Evolutionary conservation across 2,797 vertebrate species (phyloP).

Genomic region (Leucoraja ocellata): DNA sequence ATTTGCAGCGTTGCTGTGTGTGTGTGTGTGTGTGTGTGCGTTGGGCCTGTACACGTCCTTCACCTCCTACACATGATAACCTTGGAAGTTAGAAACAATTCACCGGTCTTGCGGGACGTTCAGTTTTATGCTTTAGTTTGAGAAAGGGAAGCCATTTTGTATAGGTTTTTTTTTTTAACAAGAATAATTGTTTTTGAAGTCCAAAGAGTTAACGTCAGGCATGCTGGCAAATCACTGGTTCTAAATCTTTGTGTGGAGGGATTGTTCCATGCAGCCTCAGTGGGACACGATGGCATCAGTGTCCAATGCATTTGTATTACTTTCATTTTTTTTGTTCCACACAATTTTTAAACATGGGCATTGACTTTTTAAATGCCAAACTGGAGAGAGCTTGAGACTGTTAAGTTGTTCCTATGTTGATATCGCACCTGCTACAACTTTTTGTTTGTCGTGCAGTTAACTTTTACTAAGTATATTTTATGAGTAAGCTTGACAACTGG

Average conservation of each 20-base stretch:
- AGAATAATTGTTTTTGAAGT: conserved; percentile 7
- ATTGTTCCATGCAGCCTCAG: conserved; percentile 1
- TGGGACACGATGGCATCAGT: neutral
- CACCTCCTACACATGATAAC: neutral
- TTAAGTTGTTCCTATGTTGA: neutral
- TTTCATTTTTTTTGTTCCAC: neutral
- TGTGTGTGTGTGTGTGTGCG: neutral
- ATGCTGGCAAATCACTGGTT: conserved; percentile 12
- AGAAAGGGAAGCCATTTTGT: neutral
- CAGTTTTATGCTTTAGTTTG: conserved; percentile 16
- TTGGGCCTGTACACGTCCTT: neutral
- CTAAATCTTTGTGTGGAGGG: neutral
- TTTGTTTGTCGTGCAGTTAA: neutral
- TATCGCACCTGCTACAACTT: neutral
- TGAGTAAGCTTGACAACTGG: neutral
- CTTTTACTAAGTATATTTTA: neutral
- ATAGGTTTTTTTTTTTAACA: conserved; percentile 9
- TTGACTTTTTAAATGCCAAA: neutral
- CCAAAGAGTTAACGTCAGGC: neutral
- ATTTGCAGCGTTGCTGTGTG: neutral
- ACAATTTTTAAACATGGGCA: conserved; percentile 1
- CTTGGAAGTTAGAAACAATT: neutral
- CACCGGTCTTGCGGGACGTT: neutral
- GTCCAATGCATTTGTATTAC: neutral
- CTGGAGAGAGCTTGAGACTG: neutral